Evolutionary conservation across 2,113 vertebrate species (phyloP).

Genomic region (Tetrao urogallus): DNA sequence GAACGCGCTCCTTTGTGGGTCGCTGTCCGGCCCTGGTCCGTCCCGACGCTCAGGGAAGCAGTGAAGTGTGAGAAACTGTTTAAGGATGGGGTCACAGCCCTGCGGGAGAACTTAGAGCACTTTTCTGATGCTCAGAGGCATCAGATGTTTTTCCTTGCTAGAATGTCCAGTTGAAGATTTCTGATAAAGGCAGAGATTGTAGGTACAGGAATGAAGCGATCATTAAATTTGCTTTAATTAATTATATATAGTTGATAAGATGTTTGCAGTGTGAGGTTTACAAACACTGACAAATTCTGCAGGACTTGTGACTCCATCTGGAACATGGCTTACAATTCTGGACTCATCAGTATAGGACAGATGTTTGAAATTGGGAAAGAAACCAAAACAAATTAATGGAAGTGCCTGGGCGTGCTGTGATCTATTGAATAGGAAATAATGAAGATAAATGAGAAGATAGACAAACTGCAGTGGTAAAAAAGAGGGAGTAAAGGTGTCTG

Average conservation of each 20-base stretch:
- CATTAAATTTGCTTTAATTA: not conserved
- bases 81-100: not conserved
- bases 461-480: not conserved
- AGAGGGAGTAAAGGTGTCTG: not conserved
- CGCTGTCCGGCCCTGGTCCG: too few species aligned
- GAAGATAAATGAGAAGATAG: not conserved
- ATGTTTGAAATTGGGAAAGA: not conserved
- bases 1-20: not conserved
- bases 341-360: not conserved
- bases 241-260: not conserved
- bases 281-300: not conserved
- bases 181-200: not conserved
- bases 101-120: too few species aligned
- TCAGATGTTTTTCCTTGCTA: not conserved
- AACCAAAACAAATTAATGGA: not conserved
- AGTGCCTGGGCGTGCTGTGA: not conserved
- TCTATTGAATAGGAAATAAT: conserved; percentile 6
- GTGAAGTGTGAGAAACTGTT: not conserved
- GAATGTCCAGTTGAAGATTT: not conserved
- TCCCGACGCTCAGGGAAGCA: not conserved
- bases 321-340: not conserved
- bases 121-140: not conserved
- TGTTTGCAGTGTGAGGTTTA: not conserved
- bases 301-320: not conserved
- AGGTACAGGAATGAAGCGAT: not conserved